A percentile compares a stretch with the other conserved stretches of the same genome.
phyloP scores from a whole-genome alignment of 2,113 vertebrate genomes.

The Marcusenius ussheri region DNA sequence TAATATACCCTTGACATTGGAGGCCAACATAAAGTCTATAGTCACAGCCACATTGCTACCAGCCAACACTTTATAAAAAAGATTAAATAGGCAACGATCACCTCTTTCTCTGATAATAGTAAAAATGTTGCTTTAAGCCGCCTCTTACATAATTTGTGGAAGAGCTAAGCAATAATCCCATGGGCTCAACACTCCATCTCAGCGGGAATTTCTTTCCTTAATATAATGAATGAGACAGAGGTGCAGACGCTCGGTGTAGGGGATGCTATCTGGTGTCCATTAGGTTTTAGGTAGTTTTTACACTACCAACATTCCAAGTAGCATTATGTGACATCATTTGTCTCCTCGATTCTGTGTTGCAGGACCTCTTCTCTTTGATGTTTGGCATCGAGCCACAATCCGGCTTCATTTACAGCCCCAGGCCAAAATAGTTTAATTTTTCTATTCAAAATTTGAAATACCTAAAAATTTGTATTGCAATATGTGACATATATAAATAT shows the following conservation, averaged over 20 bases:
- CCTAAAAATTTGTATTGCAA: not conserved
- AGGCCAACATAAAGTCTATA: not conserved
- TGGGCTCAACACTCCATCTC: not conserved
- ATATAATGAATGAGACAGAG: not conserved
- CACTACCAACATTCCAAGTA: not conserved
- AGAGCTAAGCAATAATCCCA: not conserved
- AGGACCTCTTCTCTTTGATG: not conserved
- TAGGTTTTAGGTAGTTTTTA: not conserved
- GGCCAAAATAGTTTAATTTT: not conserved
- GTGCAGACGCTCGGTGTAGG: not conserved
- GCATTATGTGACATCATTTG: not conserved
- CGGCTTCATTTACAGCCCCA: not conserved
- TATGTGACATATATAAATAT: not conserved
- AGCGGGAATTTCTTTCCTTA: not conserved
- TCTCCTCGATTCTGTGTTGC: not conserved
- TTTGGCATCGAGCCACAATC: not conserved
- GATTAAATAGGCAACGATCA: not conserved
- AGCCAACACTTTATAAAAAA: not conserved
- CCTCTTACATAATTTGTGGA: not conserved
- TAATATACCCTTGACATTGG: not conserved
- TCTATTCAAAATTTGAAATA: not conserved
- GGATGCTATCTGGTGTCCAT: not conserved
- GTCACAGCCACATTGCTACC: not conserved
- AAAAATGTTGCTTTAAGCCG: not conserved
- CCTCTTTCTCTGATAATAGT: not conserved